Conservation (phyloP, 2,797 vertebrate genomes). For the Sebastes variabilis region DNA sequence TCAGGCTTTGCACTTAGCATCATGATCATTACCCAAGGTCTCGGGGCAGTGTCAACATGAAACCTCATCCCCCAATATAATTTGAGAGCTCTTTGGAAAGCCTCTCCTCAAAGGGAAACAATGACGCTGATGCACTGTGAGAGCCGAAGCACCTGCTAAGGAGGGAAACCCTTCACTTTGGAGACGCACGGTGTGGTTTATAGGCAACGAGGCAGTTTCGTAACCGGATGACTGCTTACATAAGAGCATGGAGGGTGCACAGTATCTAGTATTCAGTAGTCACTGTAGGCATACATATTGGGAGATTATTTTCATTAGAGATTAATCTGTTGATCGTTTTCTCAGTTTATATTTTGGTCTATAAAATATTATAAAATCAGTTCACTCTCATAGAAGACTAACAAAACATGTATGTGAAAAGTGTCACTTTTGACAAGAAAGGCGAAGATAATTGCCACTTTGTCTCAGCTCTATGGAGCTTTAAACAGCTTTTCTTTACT, state of each 20-base stretch:
- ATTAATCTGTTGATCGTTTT: background rate
- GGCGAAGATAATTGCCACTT: background rate
- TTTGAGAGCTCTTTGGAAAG: conserved; percentile 69
- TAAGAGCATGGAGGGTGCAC: background rate
- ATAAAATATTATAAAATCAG: background rate
- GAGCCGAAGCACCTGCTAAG: conserved; percentile 60
- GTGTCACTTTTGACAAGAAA: background rate
- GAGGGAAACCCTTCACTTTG: conserved; percentile 58
- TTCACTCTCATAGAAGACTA: background rate
- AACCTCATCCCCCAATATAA: conserved; percentile 63
- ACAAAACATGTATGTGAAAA: background rate
- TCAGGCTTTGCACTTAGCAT: conserved; percentile 63
- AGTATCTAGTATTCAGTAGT: background rate
- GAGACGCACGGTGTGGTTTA: conserved; percentile 27
- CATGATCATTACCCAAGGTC: conserved; percentile 72
- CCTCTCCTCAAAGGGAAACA: conserved; percentile 71
- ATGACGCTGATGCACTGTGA: conserved; percentile 61
- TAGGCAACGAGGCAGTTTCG: conserved; percentile 15
- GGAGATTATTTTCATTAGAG: background rate
- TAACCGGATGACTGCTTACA: conserved; percentile 35
- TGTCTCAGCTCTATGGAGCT: background rate
- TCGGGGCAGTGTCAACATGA: conserved; percentile 68
- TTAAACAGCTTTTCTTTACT: no score
- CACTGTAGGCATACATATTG: background rate
- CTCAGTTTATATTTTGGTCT: background rate